These are phyloP conservation scores for Nannospalax galili DNA, from an alignment of 2,113 vertebrate species.

Conservation along the genomic window DNA sequence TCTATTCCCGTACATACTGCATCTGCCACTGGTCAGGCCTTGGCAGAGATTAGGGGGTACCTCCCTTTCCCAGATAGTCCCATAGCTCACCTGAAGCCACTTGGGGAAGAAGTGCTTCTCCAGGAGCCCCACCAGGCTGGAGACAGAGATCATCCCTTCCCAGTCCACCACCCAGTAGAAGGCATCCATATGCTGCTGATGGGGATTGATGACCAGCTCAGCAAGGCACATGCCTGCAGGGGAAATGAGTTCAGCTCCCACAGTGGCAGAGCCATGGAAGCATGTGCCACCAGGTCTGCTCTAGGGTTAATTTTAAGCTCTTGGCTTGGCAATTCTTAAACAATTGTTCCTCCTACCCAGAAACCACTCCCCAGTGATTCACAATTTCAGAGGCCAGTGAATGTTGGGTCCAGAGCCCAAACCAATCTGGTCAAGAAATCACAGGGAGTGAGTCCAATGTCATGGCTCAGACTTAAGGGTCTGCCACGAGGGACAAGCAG, in stretches of 20 bases:
- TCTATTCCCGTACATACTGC: background rate
- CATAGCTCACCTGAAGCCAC: constrained; percentile 94
- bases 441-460: accelerated
- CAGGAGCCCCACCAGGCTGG: constrained; percentile 94
- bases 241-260: background rate
- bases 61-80: too few relatives aligned
- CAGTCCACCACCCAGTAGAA: constrained; percentile 99
- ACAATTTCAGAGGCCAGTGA: background rate
- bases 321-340: background rate
- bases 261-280: background rate
- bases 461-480: accelerated
- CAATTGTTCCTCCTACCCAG: background rate
- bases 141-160: constrained; percentile 98
- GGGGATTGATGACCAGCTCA: constrained; percentile 96
- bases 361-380: background rate
- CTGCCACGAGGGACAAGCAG: accelerated
- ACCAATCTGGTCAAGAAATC: background rate
- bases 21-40: background rate
- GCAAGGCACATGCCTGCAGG: constrained; percentile 93
- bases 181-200: constrained; percentile 98
- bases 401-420: background rate
- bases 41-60: background rate
- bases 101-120: constrained; percentile 99
- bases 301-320: background rate
- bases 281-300: too few relatives aligned